phyloP scores from a whole-genome alignment of 2,888 invertebrate genomes.

The Lithophane ornitopus region DNA sequence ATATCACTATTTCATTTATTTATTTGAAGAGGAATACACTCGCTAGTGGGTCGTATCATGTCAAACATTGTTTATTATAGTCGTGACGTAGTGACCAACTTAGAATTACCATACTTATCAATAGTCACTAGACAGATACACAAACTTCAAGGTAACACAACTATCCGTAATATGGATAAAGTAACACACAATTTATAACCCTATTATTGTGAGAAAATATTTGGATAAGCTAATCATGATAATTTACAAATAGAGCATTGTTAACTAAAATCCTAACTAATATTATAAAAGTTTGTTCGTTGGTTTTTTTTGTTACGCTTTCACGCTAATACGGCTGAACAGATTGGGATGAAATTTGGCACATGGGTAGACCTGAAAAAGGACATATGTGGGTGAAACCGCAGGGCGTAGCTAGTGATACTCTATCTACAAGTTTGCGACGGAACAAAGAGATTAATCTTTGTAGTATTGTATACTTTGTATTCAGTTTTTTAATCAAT shows the following conservation, averaged over 20 bases:
- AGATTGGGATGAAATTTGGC: no score
- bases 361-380: no score
- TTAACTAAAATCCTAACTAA: neutral
- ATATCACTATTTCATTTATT: neutral
- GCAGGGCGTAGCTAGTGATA: neutral
- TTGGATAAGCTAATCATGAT: conserved; percentile 15
- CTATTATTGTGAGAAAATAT: conserved; percentile 25
- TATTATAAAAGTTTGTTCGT: no score
- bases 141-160: conserved; percentile 1
- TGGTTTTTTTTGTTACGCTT: no score
- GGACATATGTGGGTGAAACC: no score
- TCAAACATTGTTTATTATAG: neutral
- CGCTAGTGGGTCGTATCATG: neutral
- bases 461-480: conserved; percentile 5
- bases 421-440: neutral
- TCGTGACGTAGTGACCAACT: conserved; percentile 5
- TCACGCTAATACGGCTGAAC: no score
- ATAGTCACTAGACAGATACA: neutral
- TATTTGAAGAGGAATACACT: neutral
- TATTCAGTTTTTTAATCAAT: neutral
- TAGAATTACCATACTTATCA: neutral
- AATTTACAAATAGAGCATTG: conserved; percentile 6
- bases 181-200: neutral
- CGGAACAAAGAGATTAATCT: conserved; percentile 1
- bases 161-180: neutral